These are phyloP conservation scores for Decapterus maruadsi DNA, from an alignment of 2,797 vertebrate genomes.

Conservation along the genomic window DNA sequence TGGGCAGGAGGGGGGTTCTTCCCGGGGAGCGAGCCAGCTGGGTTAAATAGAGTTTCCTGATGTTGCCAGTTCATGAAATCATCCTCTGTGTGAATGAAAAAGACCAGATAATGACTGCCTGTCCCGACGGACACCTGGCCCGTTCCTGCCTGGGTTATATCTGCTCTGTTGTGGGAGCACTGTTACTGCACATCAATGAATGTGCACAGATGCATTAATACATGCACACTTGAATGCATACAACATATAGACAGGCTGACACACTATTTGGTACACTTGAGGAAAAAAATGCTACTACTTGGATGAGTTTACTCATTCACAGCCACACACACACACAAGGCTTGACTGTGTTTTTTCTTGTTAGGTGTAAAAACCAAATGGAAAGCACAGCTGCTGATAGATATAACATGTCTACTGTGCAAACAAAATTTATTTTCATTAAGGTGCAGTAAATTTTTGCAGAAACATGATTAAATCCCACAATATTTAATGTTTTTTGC, in stretches of 20 bases:
- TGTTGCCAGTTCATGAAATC: slow-evolving; percentile 41
- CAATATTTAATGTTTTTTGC: not conserved
- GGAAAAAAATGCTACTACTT: not conserved
- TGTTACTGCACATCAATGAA: not conserved
- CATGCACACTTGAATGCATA: not conserved
- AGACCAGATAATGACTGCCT: slow-evolving; percentile 39
- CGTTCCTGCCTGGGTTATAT: slow-evolving; percentile 33
- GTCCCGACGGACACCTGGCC: slow-evolving; percentile 41
- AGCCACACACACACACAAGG: not conserved
- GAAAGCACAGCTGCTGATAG: not conserved
- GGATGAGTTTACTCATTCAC: too few relatives aligned
- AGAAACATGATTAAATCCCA: not conserved
- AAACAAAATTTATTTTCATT: not conserved
- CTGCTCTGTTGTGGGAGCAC: slow-evolving; percentile 6
- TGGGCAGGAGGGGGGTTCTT: slow-evolving; percentile 16
- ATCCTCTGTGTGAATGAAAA: slow-evolving; percentile 45
- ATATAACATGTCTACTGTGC: not conserved
- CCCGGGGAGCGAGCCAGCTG: not conserved
- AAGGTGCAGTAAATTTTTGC: not conserved
- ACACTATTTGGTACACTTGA: not conserved
- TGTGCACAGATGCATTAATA: not conserved
- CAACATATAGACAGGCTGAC: not conserved
- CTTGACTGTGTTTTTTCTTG: not conserved
- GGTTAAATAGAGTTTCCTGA: slow-evolving; percentile 38
- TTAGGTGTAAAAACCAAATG: not conserved